Conservation (phyloP, 2,113 vertebrate species). For the Xiphophorus couchianus region DNA sequence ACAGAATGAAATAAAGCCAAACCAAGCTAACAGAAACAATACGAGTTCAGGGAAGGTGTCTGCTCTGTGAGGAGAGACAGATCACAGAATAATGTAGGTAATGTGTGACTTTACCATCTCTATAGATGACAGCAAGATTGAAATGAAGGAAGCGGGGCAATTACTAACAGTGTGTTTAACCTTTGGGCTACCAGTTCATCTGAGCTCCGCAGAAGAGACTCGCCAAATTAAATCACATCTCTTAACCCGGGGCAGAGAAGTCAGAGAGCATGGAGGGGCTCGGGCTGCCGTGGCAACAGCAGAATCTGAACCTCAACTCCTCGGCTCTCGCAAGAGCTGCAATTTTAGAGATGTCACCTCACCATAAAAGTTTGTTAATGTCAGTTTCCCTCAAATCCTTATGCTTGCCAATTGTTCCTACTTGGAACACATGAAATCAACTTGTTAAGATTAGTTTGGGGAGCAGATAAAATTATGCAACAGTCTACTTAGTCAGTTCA, state of each 20-base stretch:
- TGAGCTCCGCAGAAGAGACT: constrained; percentile 21
- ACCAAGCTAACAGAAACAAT: neutral
- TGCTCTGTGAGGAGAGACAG: constrained; percentile 10
- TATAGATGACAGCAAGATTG: constrained; percentile 14
- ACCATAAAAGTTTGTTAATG: too few species aligned
- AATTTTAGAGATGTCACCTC: too few species aligned
- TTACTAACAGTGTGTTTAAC: constrained; percentile 50
- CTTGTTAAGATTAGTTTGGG: too few species aligned
- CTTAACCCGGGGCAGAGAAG: constrained; percentile 21
- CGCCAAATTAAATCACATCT: constrained; percentile 55
- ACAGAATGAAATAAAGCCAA: neutral
- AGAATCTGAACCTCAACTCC: constrained; percentile 1
- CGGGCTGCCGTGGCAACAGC: constrained; percentile 38
- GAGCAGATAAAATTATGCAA: too few species aligned
- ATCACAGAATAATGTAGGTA: neutral
- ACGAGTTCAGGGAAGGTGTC: neutral
- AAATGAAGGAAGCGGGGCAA: constrained; percentile 28
- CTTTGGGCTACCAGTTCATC: constrained; percentile 17
- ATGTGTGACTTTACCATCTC: constrained; percentile 2
- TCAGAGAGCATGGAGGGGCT: neutral
- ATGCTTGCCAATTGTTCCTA: too few species aligned
- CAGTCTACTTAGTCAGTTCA: too few species aligned
- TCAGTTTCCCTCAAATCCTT: too few species aligned
- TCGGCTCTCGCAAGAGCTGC: neutral
- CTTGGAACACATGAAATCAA: too few species aligned